Evolutionary conservation across 2,113 vertebrate species (phyloP).

Genomic region (Sylvia atricapilla): DNA sequence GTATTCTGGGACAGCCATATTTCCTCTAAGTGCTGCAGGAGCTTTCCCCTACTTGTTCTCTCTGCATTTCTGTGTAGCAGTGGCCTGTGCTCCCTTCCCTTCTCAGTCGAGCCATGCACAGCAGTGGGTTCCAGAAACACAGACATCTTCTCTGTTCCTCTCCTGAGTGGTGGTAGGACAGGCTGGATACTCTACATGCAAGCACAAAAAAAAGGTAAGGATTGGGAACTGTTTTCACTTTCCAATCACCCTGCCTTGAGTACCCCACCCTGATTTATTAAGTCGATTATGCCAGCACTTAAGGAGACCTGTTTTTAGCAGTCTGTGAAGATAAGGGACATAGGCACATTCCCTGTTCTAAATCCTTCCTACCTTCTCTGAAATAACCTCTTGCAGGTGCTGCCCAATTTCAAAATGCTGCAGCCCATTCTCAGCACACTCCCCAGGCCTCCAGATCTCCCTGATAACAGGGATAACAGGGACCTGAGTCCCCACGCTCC

Average conservation of each 20-base stretch:
- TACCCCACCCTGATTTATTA: neutral
- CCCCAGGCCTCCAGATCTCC: rapidly evolving
- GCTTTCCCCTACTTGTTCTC: neutral
- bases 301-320: neutral
- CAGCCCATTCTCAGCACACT: neutral
- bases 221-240: neutral
- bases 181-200: neutral
- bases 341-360: neutral
- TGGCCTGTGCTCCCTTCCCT: neutral
- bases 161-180: neutral
- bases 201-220: neutral
- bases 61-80: rapidly evolving
- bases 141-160: neutral
- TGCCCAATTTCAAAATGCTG: neutral
- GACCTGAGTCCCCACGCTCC: neutral
- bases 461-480: too few relatives aligned
- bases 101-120: neutral
- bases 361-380: neutral
- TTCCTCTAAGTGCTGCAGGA: neutral
- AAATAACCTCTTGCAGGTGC: neutral
- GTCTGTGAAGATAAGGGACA: neutral
- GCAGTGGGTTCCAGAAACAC: neutral
- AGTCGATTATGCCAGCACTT: neutral
- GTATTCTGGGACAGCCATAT: neutral
- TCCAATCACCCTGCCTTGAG: neutral